Percentiles rank a stretch among this genome's conserved stretches.
phyloP scores from a whole-genome alignment of 2,888 invertebrate genomes.

The Alcis repandata region DNA sequence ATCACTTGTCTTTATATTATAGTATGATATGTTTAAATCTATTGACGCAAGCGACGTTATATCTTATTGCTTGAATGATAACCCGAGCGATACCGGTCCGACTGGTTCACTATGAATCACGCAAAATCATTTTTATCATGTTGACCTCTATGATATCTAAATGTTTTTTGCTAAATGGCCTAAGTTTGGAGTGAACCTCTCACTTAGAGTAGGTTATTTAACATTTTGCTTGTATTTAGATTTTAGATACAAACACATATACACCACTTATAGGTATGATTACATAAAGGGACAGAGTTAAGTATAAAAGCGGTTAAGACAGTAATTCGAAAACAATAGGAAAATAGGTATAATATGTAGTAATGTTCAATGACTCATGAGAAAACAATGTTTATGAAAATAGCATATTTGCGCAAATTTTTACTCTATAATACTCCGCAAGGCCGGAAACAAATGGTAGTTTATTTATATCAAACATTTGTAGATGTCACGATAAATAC shows the following conservation, averaged over 20 bases:
- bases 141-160: constrained; percentile 52
- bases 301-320: neutral
- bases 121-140: constrained; percentile 37
- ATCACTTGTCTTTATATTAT: constrained; percentile 46
- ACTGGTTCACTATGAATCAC: constrained; percentile 51
- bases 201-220: constrained; percentile 11
- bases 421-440: constrained; percentile 58
- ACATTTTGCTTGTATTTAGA: constrained; percentile 21
- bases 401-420: constrained; percentile 59
- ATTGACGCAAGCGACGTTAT: constrained; percentile 65
- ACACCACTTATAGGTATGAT: constrained; percentile 4
- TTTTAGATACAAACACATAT: constrained; percentile 1
- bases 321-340: constrained; percentile 20
- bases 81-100: constrained; percentile 43
- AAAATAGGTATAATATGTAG: constrained; percentile 3
- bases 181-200: constrained; percentile 46
- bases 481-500: constrained; percentile 55
- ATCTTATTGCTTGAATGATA: constrained; percentile 50
- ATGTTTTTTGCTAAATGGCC: constrained; percentile 58
- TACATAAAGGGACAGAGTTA: constrained; percentile 4
- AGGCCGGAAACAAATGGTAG: constrained; percentile 65
- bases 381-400: constrained; percentile 57
- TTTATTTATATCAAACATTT: constrained; percentile 64
- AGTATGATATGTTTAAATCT: constrained; percentile 53
- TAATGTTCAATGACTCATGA: constrained; percentile 50